Conservation (phyloP, 2,113 vertebrate species). For the Raja brachyura region DNA sequence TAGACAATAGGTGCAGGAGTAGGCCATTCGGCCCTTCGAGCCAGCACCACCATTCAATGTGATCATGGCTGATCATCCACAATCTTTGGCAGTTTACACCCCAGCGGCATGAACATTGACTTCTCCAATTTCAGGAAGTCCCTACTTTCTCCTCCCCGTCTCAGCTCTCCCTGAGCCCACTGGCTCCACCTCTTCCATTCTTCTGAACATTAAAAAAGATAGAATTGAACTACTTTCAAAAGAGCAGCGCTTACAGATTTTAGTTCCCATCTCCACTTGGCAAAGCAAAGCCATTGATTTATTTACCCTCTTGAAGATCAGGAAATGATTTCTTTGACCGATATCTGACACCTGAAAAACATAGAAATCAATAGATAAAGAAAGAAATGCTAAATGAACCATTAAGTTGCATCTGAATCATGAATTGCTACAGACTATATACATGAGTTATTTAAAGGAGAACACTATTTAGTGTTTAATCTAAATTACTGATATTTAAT, state of each 20-base stretch:
- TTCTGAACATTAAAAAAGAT: neutral
- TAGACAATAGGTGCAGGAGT: too few species aligned
- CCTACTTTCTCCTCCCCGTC: too few species aligned
- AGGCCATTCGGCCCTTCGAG: too few species aligned
- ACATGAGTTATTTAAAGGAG: neutral
- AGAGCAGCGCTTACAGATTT: neutral
- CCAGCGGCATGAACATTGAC: too few species aligned
- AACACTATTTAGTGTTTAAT: neutral
- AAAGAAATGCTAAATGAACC: neutral
- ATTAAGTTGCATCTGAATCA: neutral
- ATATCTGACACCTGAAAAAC: neutral
- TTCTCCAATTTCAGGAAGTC: too few species aligned
- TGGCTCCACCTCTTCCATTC: too few species aligned
- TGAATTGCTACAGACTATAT: neutral
- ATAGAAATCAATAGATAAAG: neutral
- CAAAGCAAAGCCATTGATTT: neutral
- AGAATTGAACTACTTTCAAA: neutral
- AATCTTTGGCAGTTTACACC: too few species aligned
- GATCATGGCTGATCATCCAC: too few species aligned
- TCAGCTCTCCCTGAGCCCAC: too few species aligned
- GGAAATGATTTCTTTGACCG: neutral
- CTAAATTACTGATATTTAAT: neutral
- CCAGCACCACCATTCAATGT: too few species aligned
- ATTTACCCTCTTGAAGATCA: slow-evolving; percentile 6
- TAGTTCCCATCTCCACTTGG: neutral